These are phyloP conservation scores for Pygocentrus nattereri DNA, from an alignment of 2,797 vertebrate genomes.

Conservation along the genomic window DNA sequence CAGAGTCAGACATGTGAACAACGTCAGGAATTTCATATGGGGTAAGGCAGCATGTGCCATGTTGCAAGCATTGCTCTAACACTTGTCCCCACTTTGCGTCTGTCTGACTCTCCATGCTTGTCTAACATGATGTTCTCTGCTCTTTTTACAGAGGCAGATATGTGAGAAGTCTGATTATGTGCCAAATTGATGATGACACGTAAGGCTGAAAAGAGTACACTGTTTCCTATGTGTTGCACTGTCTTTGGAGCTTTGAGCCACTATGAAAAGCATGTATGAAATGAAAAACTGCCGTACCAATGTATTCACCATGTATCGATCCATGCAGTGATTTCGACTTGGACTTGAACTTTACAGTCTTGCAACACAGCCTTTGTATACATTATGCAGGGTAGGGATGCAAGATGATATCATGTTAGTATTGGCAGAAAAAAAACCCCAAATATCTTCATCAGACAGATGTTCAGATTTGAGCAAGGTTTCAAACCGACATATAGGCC, in stretches of 20 bases:
- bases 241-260: not conserved
- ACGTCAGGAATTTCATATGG: not conserved
- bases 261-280: not conserved
- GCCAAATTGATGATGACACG: not conserved
- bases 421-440: too few relatives aligned
- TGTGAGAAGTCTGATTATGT: conserved; percentile 54
- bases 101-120: not conserved
- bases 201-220: too few relatives aligned
- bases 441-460: too few relatives aligned
- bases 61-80: not conserved
- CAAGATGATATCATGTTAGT: too few relatives aligned
- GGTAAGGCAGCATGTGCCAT: conserved; percentile 69
- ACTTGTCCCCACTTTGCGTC: not conserved
- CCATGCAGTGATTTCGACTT: not conserved
- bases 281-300: not conserved
- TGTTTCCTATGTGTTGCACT: not conserved
- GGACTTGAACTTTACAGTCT: not conserved
- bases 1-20: conserved; percentile 62
- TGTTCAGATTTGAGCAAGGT: too few relatives aligned
- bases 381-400: not conserved
- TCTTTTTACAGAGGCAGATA: conserved; percentile 66
- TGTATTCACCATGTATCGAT: too few relatives aligned
- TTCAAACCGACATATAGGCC: too few relatives aligned
- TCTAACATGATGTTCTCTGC: conserved; percentile 16
- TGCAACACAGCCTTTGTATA: not conserved